These are phyloP conservation scores for Chaunax sp. DNA, from an alignment of 2,797 vertebrate species.

Conservation along the genomic window DNA sequence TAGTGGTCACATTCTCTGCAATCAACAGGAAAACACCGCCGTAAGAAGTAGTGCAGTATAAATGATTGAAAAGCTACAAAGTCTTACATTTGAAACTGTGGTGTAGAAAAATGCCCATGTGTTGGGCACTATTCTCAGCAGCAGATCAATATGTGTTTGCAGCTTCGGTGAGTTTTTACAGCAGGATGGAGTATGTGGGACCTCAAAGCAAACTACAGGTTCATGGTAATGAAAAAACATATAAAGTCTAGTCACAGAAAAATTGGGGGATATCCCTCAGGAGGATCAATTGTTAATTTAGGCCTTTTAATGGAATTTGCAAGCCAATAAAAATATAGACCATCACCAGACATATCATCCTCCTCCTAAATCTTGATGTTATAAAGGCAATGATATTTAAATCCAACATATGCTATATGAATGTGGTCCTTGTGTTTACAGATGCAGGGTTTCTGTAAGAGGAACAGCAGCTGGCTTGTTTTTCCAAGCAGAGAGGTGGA, in stretches of 20 bases:
- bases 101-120: too few relatives aligned
- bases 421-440: slow-evolving; percentile 5
- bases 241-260: neutral
- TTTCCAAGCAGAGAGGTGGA: slow-evolving; percentile 45
- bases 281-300: too few relatives aligned
- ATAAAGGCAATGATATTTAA: neutral
- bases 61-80: too few relatives aligned
- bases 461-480: slow-evolving; percentile 55
- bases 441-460: slow-evolving; percentile 1
- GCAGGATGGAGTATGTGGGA: too few relatives aligned
- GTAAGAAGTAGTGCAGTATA: too few relatives aligned
- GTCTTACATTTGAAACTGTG: neutral
- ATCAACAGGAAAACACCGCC: too few relatives aligned
- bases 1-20: too few relatives aligned
- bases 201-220: neutral
- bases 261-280: neutral
- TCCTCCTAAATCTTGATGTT: neutral
- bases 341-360: neutral
- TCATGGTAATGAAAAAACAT: neutral
- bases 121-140: neutral
- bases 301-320: too few relatives aligned
- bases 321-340: neutral
- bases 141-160: too few relatives aligned
- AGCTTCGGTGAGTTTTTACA: neutral
- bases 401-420: neutral